Evolutionary conservation across 2,797 vertebrate species (phyloP), one percentile per base, ranked within the genome.

Genomic region (Myotis findleyi): DNA sequence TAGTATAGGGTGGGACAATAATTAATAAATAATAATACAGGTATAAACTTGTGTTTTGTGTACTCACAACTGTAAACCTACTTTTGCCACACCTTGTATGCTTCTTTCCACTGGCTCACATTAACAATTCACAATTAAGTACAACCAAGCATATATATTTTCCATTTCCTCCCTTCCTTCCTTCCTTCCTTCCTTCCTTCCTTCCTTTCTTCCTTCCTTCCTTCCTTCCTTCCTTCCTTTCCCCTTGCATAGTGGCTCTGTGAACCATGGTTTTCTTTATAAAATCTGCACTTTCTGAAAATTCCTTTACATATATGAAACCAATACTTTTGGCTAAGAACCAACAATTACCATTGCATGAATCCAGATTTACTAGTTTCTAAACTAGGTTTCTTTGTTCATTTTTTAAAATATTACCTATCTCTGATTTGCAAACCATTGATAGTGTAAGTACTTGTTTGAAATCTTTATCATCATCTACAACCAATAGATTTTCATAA

Each of bases 271-370:
- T 89, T 86, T 72, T 27, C 33, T 81, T 89, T 53, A 53, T 51
- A 41, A 75, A 72, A 92, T 68, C 87, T 87, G 6, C 6, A 44
- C n/a, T 87, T 93, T 57, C 62, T 80, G 41, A 76, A 84, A 84
- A 68, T 76, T 79, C 18, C 18, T 49, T 69, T n/a, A 36, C 2
- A 2, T 59, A 57, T 62, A 30, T 51, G n/a, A 89, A 89, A 66
- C 27, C 20, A 17, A 80, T 87, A 36, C 16, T 55, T 93, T 86
- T 71, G 8, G 10, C 23, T 51, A 23, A 75, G 17, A 10, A 64
- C 6, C 3, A 81, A 47, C 4, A 59, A 7, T 47, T 87, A 5
- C 11, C 49, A 49, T 8, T 68, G 9, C 18, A 25, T 57, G 41
- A 23, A 20, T 93, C n/a, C 30, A 38, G 25, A 38, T 20, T 62